Evolutionary conservation across 2,113 vertebrate species (phyloP).

Genomic region (Micromys minutus): DNA sequence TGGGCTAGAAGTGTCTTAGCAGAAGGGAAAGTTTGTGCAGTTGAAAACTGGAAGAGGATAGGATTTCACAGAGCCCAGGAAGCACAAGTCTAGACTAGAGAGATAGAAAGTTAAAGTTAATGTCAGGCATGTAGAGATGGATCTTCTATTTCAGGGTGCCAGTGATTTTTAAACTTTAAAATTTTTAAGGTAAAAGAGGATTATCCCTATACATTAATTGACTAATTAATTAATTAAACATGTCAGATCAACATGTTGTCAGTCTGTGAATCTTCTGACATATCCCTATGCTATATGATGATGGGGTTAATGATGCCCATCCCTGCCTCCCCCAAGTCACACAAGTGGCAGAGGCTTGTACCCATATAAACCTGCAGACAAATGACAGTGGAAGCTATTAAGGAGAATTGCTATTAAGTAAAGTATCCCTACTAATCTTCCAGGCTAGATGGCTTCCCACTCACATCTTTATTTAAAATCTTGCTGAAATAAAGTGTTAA

Average conservation of each 20-base stretch:
- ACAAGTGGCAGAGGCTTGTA: accelerated
- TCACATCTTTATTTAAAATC: neutral
- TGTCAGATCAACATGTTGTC: neutral
- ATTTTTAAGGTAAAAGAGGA: neutral
- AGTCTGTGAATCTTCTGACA: neutral
- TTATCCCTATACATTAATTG: neutral
- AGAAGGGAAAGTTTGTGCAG: neutral
- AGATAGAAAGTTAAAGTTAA: neutral
- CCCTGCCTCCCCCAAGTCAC: neutral
- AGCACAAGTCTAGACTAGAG: neutral
- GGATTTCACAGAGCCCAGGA: neutral
- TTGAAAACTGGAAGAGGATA: neutral
- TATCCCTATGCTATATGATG: neutral
- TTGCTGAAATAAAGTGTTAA: neutral
- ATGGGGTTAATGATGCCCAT: neutral
- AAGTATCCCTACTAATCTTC: neutral
- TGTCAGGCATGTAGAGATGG: neutral
- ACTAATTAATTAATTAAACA: neutral
- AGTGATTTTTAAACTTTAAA: neutral
- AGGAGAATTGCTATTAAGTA: neutral
- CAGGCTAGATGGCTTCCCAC: neutral
- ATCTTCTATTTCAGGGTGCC: neutral
- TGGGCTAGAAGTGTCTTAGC: neutral
- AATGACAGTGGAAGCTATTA: neutral
- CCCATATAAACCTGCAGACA: neutral